Base-by-base conservation (phyloP, 2,113 vertebrate genomes). In the Vireo altiloquus region DNA sequence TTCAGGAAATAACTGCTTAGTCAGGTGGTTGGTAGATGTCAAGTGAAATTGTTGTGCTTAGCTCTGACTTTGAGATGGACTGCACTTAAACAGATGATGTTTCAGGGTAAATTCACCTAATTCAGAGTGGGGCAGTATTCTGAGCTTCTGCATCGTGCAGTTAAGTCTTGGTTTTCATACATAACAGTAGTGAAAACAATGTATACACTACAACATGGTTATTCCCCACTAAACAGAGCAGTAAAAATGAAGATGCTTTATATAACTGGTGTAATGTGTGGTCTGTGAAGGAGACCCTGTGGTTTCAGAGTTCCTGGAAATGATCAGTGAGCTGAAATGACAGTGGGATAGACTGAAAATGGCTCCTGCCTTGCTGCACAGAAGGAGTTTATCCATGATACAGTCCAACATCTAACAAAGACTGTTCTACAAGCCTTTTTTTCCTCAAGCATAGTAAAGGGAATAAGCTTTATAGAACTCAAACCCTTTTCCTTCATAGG, bases 241-340 rank as follows among this genome's bases (percentile, higher is more conserved):
- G 39, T 10, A 23, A 31, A 35, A 79, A 40, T 24, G 15, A n/a
- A 13, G 22, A 2, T 42, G n/a, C 16, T 72, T 80, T 31, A n/a
- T n/a, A 0, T 5, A 49, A 47, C 7, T 40, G 22, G 1, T 27
- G 5, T 40, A 40, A 56, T 7, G 1, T 47, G 9, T 49, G 23
- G 24, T 53, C 60, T 78, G 46, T 50, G n/a, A 30, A 71, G 44
- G 30, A 42, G 31, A 82, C 22, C 20, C 27, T 42, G 0, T 56
- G 18, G 33, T 64, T 21, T 74, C 13, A 33, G 74, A 44, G 17
- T 13, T 76, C 7, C 18, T 85, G 44, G 19, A 52, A 49, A 5
- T 68, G 5, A 35, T 79, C 30, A 7, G 39, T 15, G 37, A 63
- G 27, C 13, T 57, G 22, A 35, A 42, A 20, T 49, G 15, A 13